Evolutionary conservation across 2,888 invertebrate genomes (phyloP), one percentile per base, ranked within the genome.

Genomic region (Rhagophthalmus giganteus): DNA sequence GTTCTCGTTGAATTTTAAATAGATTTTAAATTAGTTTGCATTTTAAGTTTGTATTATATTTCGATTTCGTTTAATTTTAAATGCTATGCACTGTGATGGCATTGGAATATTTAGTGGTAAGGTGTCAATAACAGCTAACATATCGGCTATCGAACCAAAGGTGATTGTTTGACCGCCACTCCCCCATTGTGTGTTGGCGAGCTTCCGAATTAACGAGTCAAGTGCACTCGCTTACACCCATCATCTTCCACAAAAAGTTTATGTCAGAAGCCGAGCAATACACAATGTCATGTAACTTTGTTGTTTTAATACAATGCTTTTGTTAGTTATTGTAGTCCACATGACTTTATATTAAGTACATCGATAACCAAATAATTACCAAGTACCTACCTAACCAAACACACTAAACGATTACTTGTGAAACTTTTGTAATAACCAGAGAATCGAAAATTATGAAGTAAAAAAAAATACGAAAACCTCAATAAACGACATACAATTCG

Each of bases 101-200:
- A 14, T 33, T 37, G 16, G 40, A 51, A 57, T 57, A 59, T 59
- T 59, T 55, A 54, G 55, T 54, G 55, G 54, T 39, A 48, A 63
- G 63, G 63, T 64, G 64, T 62, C 63, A 64, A 64, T 64, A 62
- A 55, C 64, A 64, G 60, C 55, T 60, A 55, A 59, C 61, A 63
- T 62, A 63, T 63, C 59, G 61, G 60, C 58, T 60, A 63, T 63
- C 61, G 62, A 60, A 59, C 56, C 57, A 58, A 61, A 61, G 65
- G 65, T 63, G 64, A 65, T 65, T 65, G 64, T 65, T 63, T 65
- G 64, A 65, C 65, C 65, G 64, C 49, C 61, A 57, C 60, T 55
- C 60, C 61, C 51, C 58, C 59, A 58, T 59, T 61, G 59, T 59
- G 59, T 55, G 53, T 37, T 55, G 55, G 54, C 56, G 57, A 53